A percentile compares a stretch with the other conserved stretches of the same genome.
phyloP scores from a whole-genome alignment of 2,888 invertebrate species.

The Phengaris alcon region DNA sequence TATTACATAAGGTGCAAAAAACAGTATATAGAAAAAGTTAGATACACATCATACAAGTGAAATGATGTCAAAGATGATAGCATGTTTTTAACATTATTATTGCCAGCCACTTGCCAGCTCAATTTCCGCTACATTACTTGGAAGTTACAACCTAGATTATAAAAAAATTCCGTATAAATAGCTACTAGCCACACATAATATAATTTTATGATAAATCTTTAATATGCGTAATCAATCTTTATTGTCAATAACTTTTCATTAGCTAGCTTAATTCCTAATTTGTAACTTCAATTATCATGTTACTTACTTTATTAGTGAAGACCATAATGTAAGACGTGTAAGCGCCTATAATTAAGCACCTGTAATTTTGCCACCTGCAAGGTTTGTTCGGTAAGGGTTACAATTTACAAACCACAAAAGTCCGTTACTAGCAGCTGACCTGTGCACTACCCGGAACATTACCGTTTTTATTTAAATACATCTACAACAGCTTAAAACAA shows the following conservation, averaged over 20 bases:
- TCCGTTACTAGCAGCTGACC: constrained; percentile 40
- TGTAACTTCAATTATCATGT: neutral
- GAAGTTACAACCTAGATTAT: neutral
- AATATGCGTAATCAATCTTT: neutral
- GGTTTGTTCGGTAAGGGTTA: constrained; percentile 11
- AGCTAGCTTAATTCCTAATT: neutral
- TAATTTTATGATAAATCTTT: neutral
- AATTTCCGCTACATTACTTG: neutral
- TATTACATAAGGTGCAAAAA: neutral
- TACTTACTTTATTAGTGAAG: neutral
- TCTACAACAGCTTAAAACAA: constrained; percentile 46
- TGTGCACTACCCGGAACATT: constrained; percentile 68
- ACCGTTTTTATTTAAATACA: constrained; percentile 73
- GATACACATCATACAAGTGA: neutral
- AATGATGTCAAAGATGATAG: constrained; percentile 6
- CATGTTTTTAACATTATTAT: neutral
- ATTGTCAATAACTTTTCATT: neutral
- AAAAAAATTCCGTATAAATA: neutral
- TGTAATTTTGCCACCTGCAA: constrained; percentile 20
- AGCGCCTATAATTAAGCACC: constrained; percentile 7
- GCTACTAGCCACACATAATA: neutral
- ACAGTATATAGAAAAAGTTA: neutral
- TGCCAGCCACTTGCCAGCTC: neutral
- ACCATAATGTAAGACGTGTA: neutral
- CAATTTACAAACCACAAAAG: constrained; percentile 17